Evolutionary conservation across 2,888 invertebrate species (phyloP).

Genomic region (Chirona hameri): DNA sequence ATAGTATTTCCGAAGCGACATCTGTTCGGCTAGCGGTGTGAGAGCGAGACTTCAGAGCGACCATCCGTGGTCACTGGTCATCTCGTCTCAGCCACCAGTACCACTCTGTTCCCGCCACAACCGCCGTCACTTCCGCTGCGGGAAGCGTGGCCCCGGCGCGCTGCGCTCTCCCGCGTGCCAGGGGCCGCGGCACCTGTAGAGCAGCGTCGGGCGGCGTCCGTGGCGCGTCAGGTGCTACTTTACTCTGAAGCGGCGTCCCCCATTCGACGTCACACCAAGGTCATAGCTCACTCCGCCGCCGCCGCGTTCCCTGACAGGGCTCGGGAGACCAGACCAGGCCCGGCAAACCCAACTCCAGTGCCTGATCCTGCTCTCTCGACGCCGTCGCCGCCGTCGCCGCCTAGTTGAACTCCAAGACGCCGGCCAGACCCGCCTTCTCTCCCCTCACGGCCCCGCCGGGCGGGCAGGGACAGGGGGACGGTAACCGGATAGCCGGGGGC

Average conservation of each 20-base stretch:
- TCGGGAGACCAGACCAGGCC: background rate
- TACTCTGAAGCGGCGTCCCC: conserved; percentile 27
- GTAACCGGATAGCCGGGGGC: conserved; percentile 2
- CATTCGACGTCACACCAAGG: background rate
- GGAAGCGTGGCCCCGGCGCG: background rate
- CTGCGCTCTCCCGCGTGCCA: background rate
- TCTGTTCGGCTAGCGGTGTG: no score
- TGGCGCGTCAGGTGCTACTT: conserved; percentile 11
- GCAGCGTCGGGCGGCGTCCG: background rate
- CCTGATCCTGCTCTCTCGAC: no score
- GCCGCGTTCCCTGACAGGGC: background rate
- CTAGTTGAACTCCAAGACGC: no score
- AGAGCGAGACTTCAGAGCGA: no score
- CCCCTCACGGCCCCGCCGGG: no score
- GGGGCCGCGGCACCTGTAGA: background rate
- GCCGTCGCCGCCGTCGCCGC: no score
- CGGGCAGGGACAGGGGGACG: background rate
- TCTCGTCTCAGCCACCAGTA: no score
- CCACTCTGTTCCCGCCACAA: background rate
- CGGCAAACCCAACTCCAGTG: no score
- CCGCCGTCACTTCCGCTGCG: background rate
- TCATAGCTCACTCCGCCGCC: conserved; percentile 12
- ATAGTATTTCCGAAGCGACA: no score
- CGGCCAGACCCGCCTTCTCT: no score
- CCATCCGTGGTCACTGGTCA: no score